A percentile compares a stretch with the other conserved stretches of the same genome.
These are phyloP conservation scores for Rhodophaea formosa DNA, from an alignment of 2,888 invertebrate genomes.

Conservation along the genomic window DNA sequence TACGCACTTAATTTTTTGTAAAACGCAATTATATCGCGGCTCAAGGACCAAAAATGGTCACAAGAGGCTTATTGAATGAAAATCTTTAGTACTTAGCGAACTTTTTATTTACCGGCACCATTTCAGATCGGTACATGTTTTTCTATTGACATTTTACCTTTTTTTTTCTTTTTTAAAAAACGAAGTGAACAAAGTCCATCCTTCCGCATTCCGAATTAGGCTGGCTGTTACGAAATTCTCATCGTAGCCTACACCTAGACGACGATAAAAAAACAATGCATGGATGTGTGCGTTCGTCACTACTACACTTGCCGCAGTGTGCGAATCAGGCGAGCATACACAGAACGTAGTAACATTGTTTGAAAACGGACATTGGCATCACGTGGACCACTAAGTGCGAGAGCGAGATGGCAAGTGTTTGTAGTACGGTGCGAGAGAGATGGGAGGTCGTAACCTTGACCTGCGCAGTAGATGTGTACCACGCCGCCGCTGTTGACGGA, in stretches of 20 bases:
- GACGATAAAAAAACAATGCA: not conserved
- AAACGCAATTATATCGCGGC: too few relatives aligned
- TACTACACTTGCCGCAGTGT: constrained; percentile 22
- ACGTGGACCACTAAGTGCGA: constrained; percentile 44
- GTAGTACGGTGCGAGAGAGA: constrained; percentile 41
- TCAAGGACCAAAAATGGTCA: too few relatives aligned
- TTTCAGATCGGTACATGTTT: too few relatives aligned
- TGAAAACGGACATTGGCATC: constrained; percentile 40
- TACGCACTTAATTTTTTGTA: too few relatives aligned
- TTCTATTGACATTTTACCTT: too few relatives aligned
- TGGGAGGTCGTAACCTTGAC: constrained; percentile 55
- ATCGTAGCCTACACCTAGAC: not conserved
- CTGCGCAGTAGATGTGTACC: constrained; percentile 55
- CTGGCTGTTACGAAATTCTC: not conserved
- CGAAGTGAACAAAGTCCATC: not conserved
- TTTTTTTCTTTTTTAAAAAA: too few relatives aligned
- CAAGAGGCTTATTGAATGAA: too few relatives aligned
- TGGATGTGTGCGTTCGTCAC: constrained; percentile 9
- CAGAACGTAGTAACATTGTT: constrained; percentile 32
- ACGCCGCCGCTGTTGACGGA: constrained; percentile 37
- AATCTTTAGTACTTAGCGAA: too few relatives aligned
- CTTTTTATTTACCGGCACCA: too few relatives aligned
- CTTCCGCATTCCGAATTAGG: not conserved
- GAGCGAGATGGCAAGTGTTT: constrained; percentile 29
- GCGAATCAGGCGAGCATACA: constrained; percentile 6